These are phyloP conservation scores for Oreochromis mossambicus DNA, from an alignment of 2,797 vertebrate species.

Conservation along the genomic window DNA sequence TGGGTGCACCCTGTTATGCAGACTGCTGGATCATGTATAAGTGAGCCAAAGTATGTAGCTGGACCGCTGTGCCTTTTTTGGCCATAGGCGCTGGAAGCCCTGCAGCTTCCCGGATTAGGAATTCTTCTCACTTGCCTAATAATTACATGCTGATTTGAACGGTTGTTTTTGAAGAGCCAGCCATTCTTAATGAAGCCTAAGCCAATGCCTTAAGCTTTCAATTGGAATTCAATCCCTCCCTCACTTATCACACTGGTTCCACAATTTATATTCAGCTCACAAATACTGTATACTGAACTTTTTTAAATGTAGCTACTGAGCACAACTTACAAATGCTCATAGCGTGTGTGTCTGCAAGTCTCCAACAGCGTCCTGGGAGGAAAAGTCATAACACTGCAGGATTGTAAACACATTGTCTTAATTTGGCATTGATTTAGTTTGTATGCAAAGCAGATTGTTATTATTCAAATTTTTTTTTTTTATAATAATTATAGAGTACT, in stretches of 20 bases:
- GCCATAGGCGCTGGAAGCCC: constrained; percentile 37
- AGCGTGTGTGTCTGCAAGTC: background rate
- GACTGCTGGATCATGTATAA: constrained; percentile 5
- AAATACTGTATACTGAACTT: constrained; percentile 7
- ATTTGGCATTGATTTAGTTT: background rate
- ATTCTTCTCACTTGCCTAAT: constrained; percentile 51
- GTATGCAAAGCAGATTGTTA: background rate
- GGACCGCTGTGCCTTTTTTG: constrained; percentile 12
- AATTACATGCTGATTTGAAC: constrained; percentile 63
- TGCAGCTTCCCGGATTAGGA: constrained; percentile 33
- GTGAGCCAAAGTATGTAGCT: background rate
- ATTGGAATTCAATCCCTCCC: constrained; percentile 39
- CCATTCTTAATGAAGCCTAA: constrained; percentile 66
- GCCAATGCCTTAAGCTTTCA: constrained; percentile 52
- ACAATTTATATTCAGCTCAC: constrained; percentile 28
- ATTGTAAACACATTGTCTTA: background rate
- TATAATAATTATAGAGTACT: background rate
- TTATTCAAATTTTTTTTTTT: background rate
- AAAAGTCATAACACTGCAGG: background rate
- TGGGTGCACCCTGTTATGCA: background rate
- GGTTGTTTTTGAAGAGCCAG: constrained; percentile 64
- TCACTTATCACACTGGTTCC: constrained; percentile 38
- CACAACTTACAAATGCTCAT: background rate
- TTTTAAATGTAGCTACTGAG: background rate
- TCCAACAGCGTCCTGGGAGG: background rate